Percentiles rank a stretch among this genome's conserved stretches.
phyloP scores from a whole-genome alignment of 92 coral and sea anemone species.

The Umimayanthus chanpuru region DNA sequence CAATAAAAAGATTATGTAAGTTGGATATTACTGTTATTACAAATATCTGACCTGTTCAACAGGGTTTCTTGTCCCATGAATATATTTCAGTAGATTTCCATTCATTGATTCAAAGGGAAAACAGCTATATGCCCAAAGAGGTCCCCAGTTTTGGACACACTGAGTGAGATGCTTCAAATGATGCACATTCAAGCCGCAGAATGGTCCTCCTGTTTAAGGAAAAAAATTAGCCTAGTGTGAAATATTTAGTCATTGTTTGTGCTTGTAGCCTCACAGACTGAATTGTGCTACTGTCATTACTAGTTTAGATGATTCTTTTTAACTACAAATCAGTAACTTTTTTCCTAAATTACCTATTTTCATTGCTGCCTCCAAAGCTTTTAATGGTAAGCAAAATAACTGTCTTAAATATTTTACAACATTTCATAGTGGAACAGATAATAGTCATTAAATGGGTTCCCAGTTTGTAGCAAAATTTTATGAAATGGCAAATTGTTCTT shows the following conservation, averaged over 20 bases:
- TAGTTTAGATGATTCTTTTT: too few relatives aligned
- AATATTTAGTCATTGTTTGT: not conserved
- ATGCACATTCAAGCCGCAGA: slow-evolving; percentile 40
- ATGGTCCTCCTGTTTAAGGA: slow-evolving; percentile 17
- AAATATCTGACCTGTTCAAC: slow-evolving; percentile 26
- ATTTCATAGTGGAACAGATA: too few relatives aligned
- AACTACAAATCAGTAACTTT: too few relatives aligned
- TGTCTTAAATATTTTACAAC: too few relatives aligned
- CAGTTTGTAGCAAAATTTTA: too few relatives aligned
- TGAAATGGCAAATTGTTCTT: too few relatives aligned
- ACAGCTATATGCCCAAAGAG: slow-evolving; percentile 50
- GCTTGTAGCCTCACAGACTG: not conserved
- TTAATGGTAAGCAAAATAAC: too few relatives aligned
- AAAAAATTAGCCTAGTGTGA: not conserved
- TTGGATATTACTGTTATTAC: not conserved
- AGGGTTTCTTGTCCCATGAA: slow-evolving; percentile 44
- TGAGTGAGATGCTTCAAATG: slow-evolving; percentile 41
- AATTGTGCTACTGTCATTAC: too few relatives aligned
- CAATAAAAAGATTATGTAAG: too few relatives aligned
- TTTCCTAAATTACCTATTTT: too few relatives aligned
- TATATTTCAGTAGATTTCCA: slow-evolving; percentile 31
- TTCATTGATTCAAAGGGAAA: slow-evolving; percentile 47
- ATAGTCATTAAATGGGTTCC: too few relatives aligned
- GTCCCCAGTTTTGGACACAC: slow-evolving; percentile 50
- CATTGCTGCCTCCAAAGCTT: too few relatives aligned